These are phyloP conservation scores for Theropithecus gelada DNA, from an alignment of 2,113 vertebrate species.

Conservation along the genomic window DNA sequence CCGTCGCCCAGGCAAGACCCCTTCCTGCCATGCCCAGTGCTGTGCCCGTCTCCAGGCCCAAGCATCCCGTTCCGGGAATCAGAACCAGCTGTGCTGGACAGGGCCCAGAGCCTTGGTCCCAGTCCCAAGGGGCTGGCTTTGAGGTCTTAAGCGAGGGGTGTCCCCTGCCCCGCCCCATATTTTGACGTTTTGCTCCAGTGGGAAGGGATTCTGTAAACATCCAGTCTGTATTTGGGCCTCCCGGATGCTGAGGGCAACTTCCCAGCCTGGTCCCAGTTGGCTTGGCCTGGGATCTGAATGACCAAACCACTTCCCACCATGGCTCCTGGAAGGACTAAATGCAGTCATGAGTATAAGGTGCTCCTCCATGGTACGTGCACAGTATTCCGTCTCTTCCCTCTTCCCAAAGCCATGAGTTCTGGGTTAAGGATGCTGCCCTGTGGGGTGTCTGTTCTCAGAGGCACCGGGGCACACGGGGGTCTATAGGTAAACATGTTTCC, in stretches of 20 bases:
- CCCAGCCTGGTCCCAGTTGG: slow-evolving; percentile 41
- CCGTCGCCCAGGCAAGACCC: not conserved
- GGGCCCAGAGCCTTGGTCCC: not conserved
- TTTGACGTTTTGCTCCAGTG: not conserved
- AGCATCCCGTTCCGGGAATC: not conserved
- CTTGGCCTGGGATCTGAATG: slow-evolving; percentile 17
- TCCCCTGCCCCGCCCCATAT: not conserved
- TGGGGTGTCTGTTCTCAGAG: not conserved
- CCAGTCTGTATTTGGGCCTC: not conserved
- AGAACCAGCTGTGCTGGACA: not conserved
- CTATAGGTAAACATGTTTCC: not conserved
- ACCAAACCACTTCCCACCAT: slow-evolving; percentile 3
- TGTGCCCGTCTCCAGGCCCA: not conserved
- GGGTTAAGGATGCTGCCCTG: not conserved
- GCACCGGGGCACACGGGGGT: not conserved
- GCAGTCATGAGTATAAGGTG: slow-evolving; percentile 29
- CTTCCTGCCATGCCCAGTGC: not conserved
- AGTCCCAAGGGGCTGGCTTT: not conserved
- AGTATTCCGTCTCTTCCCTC: not conserved
- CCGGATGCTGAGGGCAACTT: not conserved
- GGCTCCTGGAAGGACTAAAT: slow-evolving; percentile 10
- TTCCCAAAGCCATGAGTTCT: not conserved
- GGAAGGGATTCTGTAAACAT: slow-evolving; percentile 16
- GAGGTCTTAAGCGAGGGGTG: not conserved
- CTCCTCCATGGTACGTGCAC: not conserved